phyloP scores from a whole-genome alignment of 2,797 vertebrate species.

The Hemitrygon akajei region DNA sequence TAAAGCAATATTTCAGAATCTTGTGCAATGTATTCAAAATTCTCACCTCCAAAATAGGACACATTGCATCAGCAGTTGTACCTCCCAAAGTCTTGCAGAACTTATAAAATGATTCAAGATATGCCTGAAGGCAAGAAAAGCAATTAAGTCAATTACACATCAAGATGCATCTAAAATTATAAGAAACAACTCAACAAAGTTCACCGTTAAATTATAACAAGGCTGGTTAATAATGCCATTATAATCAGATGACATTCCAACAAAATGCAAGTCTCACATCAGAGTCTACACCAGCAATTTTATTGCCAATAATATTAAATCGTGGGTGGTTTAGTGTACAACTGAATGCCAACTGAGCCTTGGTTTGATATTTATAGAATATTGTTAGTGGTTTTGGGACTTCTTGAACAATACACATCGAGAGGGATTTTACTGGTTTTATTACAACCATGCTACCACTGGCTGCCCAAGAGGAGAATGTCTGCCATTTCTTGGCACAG shows the following conservation, averaged over 20 bases:
- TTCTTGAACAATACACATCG: background rate
- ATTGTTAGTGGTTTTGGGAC: background rate
- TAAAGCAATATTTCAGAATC: background rate
- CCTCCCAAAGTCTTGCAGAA: slow-evolving; percentile 89
- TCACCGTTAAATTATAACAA: too few species aligned
- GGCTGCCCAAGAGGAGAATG: background rate
- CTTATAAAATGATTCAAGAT: slow-evolving; percentile 95
- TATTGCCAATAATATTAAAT: too few species aligned
- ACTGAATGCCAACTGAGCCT: background rate
- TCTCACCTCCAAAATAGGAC: slow-evolving; percentile 90
- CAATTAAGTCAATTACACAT: slow-evolving; percentile 40
- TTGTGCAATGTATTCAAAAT: background rate
- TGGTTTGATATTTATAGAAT: background rate
- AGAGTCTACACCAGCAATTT: background rate
- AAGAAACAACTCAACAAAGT: background rate
- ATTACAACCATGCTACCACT: background rate
- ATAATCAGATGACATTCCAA: background rate
- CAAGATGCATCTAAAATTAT: slow-evolving; percentile 42
- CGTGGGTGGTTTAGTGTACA: too few species aligned
- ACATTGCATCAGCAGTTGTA: slow-evolving; percentile 94
- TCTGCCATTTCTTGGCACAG: background rate
- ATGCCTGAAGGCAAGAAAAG: slow-evolving; percentile 65
- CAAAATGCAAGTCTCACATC: background rate
- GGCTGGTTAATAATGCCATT: background rate
- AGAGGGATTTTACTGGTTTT: background rate